Evolutionary conservation across 1,140 invertebrate species (phyloP).

Genomic region (Megalonaias nervosa): DNA sequence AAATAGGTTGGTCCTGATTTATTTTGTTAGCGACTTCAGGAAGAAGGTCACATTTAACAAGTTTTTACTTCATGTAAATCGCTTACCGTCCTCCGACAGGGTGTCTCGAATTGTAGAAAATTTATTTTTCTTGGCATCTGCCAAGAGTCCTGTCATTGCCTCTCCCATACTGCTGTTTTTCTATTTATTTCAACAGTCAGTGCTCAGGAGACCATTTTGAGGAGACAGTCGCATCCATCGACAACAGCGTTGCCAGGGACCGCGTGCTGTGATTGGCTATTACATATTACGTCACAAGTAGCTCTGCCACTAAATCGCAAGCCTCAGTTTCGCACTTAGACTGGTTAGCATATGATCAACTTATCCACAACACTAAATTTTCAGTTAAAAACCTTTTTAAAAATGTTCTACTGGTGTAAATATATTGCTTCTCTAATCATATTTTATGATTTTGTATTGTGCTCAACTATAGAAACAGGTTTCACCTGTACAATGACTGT

Average conservation of each 20-base stretch:
- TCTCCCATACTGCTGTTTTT: slow-evolving; percentile 57
- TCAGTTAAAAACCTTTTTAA: too few relatives aligned
- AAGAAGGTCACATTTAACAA: background rate
- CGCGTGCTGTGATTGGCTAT: slow-evolving; percentile 38
- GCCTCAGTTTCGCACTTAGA: too few relatives aligned
- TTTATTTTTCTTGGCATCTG: slow-evolving; percentile 62
- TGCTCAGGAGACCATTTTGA: slow-evolving; percentile 16
- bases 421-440: too few relatives aligned
- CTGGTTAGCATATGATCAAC: too few relatives aligned
- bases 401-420: too few relatives aligned
- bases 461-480: too few relatives aligned
- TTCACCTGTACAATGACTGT: too few relatives aligned
- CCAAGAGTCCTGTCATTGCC: slow-evolving; percentile 59
- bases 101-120: slow-evolving; percentile 57
- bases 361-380: too few relatives aligned
- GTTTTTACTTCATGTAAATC: too few relatives aligned
- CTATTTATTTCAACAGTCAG: background rate
- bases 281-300: slow-evolving; percentile 47
- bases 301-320: too few relatives aligned
- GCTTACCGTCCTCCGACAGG: slow-evolving; percentile 64
- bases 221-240: slow-evolving; percentile 20
- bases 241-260: slow-evolving; percentile 64
- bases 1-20: background rate
- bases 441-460: too few relatives aligned
- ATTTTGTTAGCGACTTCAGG: background rate